A percentile compares a stretch with the other conserved stretches of the same genome.
Evolutionary conservation across 2,888 invertebrate genomes (phyloP).

Genomic region (Drosophila sordidula): DNA sequence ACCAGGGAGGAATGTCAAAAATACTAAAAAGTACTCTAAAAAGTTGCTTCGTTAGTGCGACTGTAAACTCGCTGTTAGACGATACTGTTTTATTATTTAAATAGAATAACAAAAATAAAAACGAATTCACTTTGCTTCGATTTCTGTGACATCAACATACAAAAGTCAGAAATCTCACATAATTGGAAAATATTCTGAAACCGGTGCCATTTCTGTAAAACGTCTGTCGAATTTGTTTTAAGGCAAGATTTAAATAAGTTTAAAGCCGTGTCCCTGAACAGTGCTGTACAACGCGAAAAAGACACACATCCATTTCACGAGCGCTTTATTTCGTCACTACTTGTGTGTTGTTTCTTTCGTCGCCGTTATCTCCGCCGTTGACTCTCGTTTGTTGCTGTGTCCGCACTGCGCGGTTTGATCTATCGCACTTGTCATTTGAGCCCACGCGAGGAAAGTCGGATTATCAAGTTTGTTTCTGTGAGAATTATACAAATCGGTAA

Average conservation of each 20-base stretch:
- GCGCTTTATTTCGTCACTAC: neutral
- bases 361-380: neutral
- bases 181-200: too few species aligned
- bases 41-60: too few species aligned
- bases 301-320: neutral
- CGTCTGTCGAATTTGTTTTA: too few species aligned
- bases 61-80: too few species aligned
- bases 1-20: too few species aligned
- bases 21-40: too few species aligned
- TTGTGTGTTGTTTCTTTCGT: neutral
- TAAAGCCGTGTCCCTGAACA: neutral
- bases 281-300: neutral
- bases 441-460: neutral
- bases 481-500: neutral
- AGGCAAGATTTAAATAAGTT: neutral
- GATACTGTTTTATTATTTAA: too few species aligned
- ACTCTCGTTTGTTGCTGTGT: neutral
- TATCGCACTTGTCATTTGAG: neutral
- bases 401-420: neutral
- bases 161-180: too few species aligned
- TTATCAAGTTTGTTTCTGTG: neutral
- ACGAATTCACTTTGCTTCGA: too few species aligned
- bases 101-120: too few species aligned
- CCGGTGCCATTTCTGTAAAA: too few species aligned
- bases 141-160: too few species aligned